Evolutionary conservation across 1,140 invertebrate genomes (phyloP).

Genomic region (Charaxes varanes): DNA sequence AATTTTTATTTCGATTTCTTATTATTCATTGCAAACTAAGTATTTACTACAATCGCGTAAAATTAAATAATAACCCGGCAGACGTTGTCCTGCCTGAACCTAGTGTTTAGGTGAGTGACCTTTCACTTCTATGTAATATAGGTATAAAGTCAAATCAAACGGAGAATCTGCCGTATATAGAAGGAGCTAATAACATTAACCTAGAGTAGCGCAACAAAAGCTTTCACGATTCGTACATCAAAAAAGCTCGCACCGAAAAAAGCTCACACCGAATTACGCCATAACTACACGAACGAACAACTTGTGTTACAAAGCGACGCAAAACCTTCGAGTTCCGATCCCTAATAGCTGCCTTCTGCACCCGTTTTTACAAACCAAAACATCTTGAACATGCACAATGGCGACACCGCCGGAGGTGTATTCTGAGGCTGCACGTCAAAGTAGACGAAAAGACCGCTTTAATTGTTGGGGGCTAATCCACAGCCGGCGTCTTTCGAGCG

Average conservation of each 20-base stretch:
- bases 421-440: slow-evolving; percentile 32
- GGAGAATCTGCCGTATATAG: no score
- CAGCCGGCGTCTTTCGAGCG: slow-evolving; percentile 44
- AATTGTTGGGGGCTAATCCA: slow-evolving; percentile 60
- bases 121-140: no score
- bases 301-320: slow-evolving; percentile 16
- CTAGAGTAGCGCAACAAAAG: no score
- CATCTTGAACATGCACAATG: slow-evolving; percentile 38
- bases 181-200: no score
- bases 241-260: slow-evolving; percentile 18
- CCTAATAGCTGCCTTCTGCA: slow-evolving; percentile 30
- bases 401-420: slow-evolving; percentile 32
- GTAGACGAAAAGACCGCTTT: slow-evolving; percentile 47
- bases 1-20: no score
- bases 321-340: slow-evolving; percentile 18
- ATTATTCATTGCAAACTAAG: no score
- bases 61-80: no score
- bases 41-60: no score
- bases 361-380: slow-evolving; percentile 40
- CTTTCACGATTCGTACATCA: slow-evolving; percentile 12
- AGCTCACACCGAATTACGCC: slow-evolving; percentile 18
- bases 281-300: slow-evolving; percentile 23
- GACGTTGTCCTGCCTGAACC: no score
- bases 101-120: no score
- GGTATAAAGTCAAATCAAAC: no score